Evolutionary conservation across 2,888 invertebrate species (phyloP).

Genomic region (Orgyia antiqua): DNA sequence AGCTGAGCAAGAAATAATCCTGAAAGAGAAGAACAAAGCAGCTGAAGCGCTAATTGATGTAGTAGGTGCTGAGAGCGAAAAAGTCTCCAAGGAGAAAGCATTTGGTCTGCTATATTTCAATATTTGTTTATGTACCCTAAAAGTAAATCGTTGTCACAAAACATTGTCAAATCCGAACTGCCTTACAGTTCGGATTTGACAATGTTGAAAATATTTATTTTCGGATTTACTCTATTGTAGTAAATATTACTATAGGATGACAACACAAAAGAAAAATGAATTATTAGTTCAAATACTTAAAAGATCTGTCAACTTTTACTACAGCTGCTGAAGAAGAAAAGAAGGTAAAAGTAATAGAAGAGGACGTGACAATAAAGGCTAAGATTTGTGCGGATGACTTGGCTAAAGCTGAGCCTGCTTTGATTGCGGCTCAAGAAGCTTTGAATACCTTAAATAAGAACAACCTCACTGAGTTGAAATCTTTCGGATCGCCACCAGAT

Average conservation of each 20-base stretch:
- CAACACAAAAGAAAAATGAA: too few species aligned
- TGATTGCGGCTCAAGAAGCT: constrained; percentile 93
- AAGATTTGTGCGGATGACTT: constrained; percentile 93
- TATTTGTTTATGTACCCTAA: too few species aligned
- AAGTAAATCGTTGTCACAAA: too few species aligned
- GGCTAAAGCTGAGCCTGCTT: constrained; percentile 93
- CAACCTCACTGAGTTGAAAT: constrained; percentile 95
- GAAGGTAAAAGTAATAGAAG: constrained; percentile 93
- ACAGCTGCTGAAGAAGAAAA: constrained; percentile 89
- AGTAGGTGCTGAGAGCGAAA: constrained; percentile 92
- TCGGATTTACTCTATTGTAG: too few species aligned
- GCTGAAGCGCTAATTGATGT: constrained; percentile 93
- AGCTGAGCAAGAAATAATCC: constrained; percentile 86
- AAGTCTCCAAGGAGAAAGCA: constrained; percentile 92
- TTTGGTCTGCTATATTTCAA: constrained; percentile 69
- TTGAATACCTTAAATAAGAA: constrained; percentile 95
- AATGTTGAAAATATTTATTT: too few species aligned
- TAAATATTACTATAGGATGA: too few species aligned
- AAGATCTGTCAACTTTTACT: too few species aligned
- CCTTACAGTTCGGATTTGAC: too few species aligned
- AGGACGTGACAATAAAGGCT: constrained; percentile 90
- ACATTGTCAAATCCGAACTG: too few species aligned
- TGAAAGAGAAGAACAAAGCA: constrained; percentile 92
- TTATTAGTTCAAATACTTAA: too few species aligned
- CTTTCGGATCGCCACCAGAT: constrained; percentile 93